Conservation (phyloP, 1,140 invertebrate species). For the Papilio helenus region DNA sequence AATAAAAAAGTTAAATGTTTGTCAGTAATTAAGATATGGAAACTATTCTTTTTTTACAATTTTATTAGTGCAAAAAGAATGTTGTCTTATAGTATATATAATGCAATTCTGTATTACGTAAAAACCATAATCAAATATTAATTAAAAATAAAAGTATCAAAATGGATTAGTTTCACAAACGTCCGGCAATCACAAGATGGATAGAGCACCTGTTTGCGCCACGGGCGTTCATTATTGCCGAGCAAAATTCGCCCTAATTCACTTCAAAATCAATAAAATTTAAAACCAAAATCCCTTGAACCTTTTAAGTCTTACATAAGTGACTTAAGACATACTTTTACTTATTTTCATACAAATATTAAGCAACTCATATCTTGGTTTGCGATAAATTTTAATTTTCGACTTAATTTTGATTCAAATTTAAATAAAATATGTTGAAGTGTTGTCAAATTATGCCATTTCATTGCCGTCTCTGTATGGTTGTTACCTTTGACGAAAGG, state of each 20-base stretch:
- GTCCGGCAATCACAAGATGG: conserved; percentile 73
- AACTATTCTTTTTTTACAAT: too few species aligned
- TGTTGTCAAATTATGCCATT: conserved; percentile 38
- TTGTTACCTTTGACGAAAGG: conserved; percentile 23
- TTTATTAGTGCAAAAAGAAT: too few species aligned
- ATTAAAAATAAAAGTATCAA: conserved; percentile 58
- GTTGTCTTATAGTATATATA: too few species aligned
- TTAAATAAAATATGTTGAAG: not conserved
- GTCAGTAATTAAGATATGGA: too few species aligned
- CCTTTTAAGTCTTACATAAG: not conserved
- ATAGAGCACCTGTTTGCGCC: conserved; percentile 74
- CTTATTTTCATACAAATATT: conserved; percentile 17
- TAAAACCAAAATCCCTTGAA: conserved; percentile 24
- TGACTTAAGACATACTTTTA: conserved; percentile 14
- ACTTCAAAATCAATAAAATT: conserved; percentile 34
- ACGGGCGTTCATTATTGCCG: conserved; percentile 59
- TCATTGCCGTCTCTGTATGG: not conserved
- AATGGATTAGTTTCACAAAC: conserved; percentile 43
- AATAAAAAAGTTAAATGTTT: too few species aligned
- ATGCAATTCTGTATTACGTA: too few species aligned
- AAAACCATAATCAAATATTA: too few species aligned
- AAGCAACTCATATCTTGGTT: not conserved
- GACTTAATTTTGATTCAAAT: not conserved
- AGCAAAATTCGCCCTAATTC: conserved; percentile 55
- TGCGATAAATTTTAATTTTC: conserved; percentile 17